Evolutionary conservation across 53 echinoderm and acorn worm species (phyloP).

Genomic region (Echinometra lucunter): DNA sequence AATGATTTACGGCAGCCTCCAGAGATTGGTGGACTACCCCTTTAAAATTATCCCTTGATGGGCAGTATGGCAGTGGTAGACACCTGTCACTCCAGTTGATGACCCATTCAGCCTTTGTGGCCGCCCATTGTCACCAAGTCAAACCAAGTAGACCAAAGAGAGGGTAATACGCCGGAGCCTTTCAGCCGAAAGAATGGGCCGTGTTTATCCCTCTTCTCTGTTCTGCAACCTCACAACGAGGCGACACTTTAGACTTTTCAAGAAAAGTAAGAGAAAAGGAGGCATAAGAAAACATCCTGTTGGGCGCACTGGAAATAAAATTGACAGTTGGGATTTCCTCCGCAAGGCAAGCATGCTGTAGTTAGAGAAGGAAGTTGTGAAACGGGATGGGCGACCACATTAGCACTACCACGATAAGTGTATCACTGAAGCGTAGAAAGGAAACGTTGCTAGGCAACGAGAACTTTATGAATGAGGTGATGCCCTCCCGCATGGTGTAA

Average conservation of each 20-base stretch:
- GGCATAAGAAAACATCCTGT: conserved; percentile 49
- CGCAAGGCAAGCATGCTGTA: background rate
- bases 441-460: conserved; percentile 66
- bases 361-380: background rate
- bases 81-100: conserved; percentile 61
- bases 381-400: background rate
- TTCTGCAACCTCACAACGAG: conserved; percentile 3
- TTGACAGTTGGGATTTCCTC: conserved; percentile 46
- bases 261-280: conserved; percentile 20
- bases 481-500: conserved; percentile 35
- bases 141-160: conserved; percentile 28
- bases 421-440: conserved; percentile 36
- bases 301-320: conserved; percentile 42
- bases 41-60: background rate
- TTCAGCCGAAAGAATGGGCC: conserved; percentile 59
- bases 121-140: conserved; percentile 57
- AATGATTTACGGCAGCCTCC: too few relatives aligned
- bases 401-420: conserved; percentile 52
- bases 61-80: conserved; percentile 12
- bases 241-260: conserved; percentile 37
- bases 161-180: conserved; percentile 47
- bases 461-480: conserved; percentile 12
- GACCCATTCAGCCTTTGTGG: conserved; percentile 61
- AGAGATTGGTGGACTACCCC: background rate
- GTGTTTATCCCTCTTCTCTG: conserved; percentile 59